These are phyloP conservation scores for Caenorhabditis latens DNA, from an alignment of 1,140 invertebrate species.

Conservation along the genomic window DNA sequence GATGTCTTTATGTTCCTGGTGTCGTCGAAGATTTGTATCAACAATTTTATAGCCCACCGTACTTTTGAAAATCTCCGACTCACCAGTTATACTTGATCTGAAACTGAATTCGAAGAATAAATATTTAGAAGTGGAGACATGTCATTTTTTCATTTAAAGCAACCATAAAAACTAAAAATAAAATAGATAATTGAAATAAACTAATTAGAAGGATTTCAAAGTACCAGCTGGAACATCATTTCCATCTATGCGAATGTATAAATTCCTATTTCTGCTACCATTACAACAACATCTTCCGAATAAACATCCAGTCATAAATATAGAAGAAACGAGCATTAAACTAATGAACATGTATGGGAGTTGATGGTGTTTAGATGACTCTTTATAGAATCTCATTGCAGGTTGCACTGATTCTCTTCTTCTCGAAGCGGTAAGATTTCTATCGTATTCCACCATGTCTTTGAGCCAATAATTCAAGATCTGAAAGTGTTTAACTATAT, in stretches of 20 bases:
- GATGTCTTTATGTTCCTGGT: too few species aligned
- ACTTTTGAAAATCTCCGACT: too few species aligned
- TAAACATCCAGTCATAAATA: slow-evolving; percentile 22
- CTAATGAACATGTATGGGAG: not conserved
- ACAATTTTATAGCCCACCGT: too few species aligned
- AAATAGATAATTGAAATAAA: not conserved
- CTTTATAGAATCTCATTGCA: slow-evolving; percentile 6
- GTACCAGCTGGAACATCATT: not conserved
- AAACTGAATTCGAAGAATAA: too few species aligned
- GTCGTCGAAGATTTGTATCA: too few species aligned
- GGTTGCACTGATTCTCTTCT: not conserved
- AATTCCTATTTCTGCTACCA: not conserved
- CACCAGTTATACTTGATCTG: too few species aligned
- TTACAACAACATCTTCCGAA: slow-evolving; percentile 25
- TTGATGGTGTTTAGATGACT: slow-evolving; percentile 9
- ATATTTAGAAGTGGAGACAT: too few species aligned
- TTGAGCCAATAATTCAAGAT: slow-evolving; percentile 37
- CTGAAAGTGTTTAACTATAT: not conserved
- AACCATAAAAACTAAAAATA: not conserved
- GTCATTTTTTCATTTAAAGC: too few species aligned
- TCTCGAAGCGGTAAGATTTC: not conserved
- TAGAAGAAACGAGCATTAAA: not conserved
- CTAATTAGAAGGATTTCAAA: slow-evolving; percentile 1
- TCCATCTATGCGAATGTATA: slow-evolving; percentile 26
- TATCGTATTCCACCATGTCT: slow-evolving; percentile 36